Evolutionary conservation across 1,140 invertebrate genomes (phyloP).

Genomic region (Plodia interpunctella): DNA sequence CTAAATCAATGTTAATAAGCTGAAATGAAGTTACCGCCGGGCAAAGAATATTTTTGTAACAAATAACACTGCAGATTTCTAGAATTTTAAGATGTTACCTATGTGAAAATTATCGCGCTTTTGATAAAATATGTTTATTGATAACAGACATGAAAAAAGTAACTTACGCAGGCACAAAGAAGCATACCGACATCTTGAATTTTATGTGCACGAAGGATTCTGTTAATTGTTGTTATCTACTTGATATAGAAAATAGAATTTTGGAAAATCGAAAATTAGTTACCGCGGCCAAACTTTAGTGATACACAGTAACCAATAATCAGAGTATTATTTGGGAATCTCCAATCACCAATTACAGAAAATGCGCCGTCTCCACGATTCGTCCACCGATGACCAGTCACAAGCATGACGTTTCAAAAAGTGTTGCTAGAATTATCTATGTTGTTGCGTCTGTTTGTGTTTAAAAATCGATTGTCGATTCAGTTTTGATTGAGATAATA

Average conservation of each 20-base stretch:
- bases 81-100: neutral
- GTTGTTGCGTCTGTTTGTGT: neutral
- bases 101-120: neutral
- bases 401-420: constrained; percentile 60
- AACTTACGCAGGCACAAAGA: constrained; percentile 74
- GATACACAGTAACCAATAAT: constrained; percentile 74
- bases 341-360: constrained; percentile 77
- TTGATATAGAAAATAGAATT: constrained; percentile 26
- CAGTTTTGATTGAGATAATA: neutral
- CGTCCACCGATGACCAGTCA: constrained; percentile 77
- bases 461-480: neutral
- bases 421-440: constrained; percentile 39
- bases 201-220: constrained; percentile 27
- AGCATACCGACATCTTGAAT: constrained; percentile 74
- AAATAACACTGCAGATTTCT: neutral
- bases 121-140: constrained; percentile 15
- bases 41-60: neutral
- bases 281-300: constrained; percentile 62
- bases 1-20: no score
- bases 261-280: constrained; percentile 42
- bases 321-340: constrained; percentile 71
- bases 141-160: constrained; percentile 16
- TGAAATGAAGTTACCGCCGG: neutral
- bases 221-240: constrained; percentile 20
- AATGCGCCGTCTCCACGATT: constrained; percentile 75